Evolutionary conservation across 1,140 invertebrate species (phyloP), one percentile per base, ranked within the genome.

Genomic region (Phenacoccus solenopsis): DNA sequence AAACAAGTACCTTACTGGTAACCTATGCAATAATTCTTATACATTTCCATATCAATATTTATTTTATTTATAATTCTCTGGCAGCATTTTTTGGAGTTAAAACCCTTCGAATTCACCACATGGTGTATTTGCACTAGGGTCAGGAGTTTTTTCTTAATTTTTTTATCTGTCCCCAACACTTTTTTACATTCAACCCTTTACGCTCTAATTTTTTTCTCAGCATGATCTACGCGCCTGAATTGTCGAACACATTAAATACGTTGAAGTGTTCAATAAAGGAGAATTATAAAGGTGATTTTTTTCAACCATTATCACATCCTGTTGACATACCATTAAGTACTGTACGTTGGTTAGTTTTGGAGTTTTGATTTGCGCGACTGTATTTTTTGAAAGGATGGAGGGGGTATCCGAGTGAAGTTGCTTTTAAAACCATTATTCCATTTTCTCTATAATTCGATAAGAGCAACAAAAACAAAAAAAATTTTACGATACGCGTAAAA

Each of bases 121-220:
- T 64, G 59, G 22, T 64, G 59, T 27, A 27, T 64, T 22, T 64
- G 25, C 22, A 10, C 59, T 20, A 64, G 59, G 59, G 59, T 64
- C 59, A 64, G 13, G 22, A 24, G 22, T 64, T 64, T 64, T 64
- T 64, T 25, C 38, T 49, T 49, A 49, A 49, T 49, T 49, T 49
- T 49, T 49, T 49, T 49, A n/a, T 49, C 38, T 64, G 59, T 64
- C 59, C 59, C 25, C 25, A 22, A 25, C 59, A 64, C 59, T 27
- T 64, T 64, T 64, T 64, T 64, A 5, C 16, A 25, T 64, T 64
- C 22, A 64, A 64, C 59, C 59, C 59, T 64, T 64, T 25, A 10
- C 59, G 25, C 59, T 64, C 59, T 64, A 64, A 64, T 64, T 64
- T 64, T 64, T 64, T 64, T 64, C 59, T 27, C 59, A 64, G 59